Base-by-base conservation (phyloP, 2,113 vertebrate species). In the Stegostoma tigrinum region DNA sequence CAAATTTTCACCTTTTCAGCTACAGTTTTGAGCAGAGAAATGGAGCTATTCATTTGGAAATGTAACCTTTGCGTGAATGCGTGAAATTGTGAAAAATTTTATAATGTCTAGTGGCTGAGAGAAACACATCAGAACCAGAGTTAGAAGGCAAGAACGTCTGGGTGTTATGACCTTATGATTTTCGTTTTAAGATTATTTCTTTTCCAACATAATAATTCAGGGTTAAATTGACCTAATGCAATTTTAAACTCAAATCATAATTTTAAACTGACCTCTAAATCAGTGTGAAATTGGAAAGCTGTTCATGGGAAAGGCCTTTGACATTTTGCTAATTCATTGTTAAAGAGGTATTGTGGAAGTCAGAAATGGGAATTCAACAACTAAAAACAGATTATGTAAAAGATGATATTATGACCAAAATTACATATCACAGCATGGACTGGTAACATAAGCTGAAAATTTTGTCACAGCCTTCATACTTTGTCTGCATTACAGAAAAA, bases 41-140 rank as follows among this genome's bases (percentile, higher is more conserved):
- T 72, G 42, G 24, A 48, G 67, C 42, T 68, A 95, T 95, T 95
- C 94, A 95, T 95, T 95, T 95, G 94, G 94, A 95, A 95, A 95
- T 95, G 68, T 95, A 95, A 72, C 66, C 66, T 70, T 95, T 95
- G 68, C 52, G 94, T 72, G 94, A 95, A 19, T 95, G 67, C 68
- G 75, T 52, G 42, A 95, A 95, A 95, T 95, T 95, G 94, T 95
- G 68, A 30, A 48, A 72, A 52, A 30, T 75, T 27, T 95, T 95
- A 52, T 34, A 48, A 70, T 72, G 68, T 4, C 23, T 30, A 68
- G 24, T 72, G 38, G 27, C 67, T 95, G 68, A 95, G 70, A 75
- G 21, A 38, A 75, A 34, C 42, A 95, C 10, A 95, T 95, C 42
- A 42, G 24, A 52, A n/a, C 10, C 15, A 30, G 42, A 48, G 17